Conservation (phyloP, 2,113 vertebrate species). For the Odocoileus hemionus region DNA sequence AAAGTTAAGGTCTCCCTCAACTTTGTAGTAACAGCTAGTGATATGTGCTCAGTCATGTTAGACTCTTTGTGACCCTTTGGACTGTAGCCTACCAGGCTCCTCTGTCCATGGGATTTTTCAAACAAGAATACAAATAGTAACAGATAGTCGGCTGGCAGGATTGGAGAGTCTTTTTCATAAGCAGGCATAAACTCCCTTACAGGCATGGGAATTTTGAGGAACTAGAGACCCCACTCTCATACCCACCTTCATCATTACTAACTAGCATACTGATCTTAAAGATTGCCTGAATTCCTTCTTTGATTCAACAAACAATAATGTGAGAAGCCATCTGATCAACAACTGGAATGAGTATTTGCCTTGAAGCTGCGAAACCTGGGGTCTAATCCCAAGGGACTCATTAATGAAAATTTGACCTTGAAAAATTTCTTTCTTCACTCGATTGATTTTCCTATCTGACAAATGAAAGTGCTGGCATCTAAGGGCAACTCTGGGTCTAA, state of each 20-base stretch:
- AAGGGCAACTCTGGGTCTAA: not conserved
- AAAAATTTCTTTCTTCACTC: not conserved
- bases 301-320: not conserved
- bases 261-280: not conserved
- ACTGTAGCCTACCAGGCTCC: not conserved
- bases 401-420: conserved; percentile 29
- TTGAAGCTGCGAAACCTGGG: not conserved
- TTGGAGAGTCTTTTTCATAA: not conserved
- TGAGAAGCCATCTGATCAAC: not conserved
- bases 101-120: not conserved
- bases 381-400: not conserved
- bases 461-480: not conserved
- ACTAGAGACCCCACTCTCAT: accelerated
- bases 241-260: accelerated
- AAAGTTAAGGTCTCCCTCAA: not conserved
- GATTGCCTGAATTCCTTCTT: not conserved
- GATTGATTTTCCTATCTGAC: not conserved
- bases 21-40: not conserved
- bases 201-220: not conserved
- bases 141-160: not conserved
- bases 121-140: not conserved
- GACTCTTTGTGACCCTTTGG: not conserved
- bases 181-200: not conserved
- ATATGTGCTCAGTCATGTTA: not conserved
- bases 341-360: not conserved